Evolutionary conservation across 2,797 vertebrate genomes (phyloP), one percentile per base, ranked within the genome.

Genomic region (Steatocranus sp.): DNA sequence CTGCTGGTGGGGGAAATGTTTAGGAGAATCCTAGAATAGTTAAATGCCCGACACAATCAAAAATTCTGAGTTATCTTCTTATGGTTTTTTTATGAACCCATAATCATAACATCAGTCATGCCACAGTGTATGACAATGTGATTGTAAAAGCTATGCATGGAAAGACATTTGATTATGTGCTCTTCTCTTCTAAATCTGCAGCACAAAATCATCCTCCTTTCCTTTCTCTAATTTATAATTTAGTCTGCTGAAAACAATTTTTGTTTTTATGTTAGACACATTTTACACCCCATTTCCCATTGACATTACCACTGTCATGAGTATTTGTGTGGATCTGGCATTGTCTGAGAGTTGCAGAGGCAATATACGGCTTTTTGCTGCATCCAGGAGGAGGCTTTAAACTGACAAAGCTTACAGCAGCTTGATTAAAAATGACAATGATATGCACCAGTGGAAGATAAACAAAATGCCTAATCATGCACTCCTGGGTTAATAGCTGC

Each of bases 381-480:
- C 56, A 66, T 80, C 43, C 36, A 63, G 49, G 41, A 76, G 23
- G 17, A 6, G 46, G 63, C 70, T 78, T 81, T 88, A 79, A 73
- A 56, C n/a, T 79, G 63, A 81, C 2, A 11, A 86, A 79, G 80
- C 81, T 86, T 87, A 83, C 25, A 20, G 51, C 7, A 23, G 50
- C 86, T 81, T 83, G 82, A 93, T 94, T 92, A 88, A 91, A 91
- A 89, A 90, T 90, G 91, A 91, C 91, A 92, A 81, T 61, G 84
- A 87, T 89, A 82, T 89, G 87, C 92, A 92, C 90, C 79, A 36
- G 88, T 86, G 87, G 86, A 84, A 81, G 89, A 93, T 87, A 89
- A 93, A 92, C 88, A 93, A 93, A 93, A 87, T 75, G 85, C 80
- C 78, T 92, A 89, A 94, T 94, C 93, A 91, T 85, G 86, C 91